Percentiles rank a stretch among this genome's conserved stretches.
Evolutionary conservation across 2,888 invertebrate genomes (phyloP).

Genomic region (Portevinia maculata): DNA sequence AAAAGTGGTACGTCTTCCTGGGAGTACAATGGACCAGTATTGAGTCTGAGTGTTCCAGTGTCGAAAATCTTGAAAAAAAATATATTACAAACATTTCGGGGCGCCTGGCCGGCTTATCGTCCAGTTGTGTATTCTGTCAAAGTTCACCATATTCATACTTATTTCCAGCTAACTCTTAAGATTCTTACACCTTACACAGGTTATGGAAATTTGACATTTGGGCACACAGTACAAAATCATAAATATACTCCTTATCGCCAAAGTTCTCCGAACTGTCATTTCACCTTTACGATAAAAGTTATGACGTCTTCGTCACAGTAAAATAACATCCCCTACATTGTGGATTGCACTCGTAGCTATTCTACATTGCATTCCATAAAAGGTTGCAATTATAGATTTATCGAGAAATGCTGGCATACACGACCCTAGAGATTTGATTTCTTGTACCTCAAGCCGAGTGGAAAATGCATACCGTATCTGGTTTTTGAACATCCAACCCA

Average conservation of each 20-base stretch:
- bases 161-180: too few relatives aligned
- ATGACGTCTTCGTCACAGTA: neutral
- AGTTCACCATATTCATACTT: too few relatives aligned
- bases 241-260: neutral
- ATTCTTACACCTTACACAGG: too few relatives aligned
- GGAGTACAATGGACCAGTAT: too few relatives aligned
- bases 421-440: conserved; percentile 13
- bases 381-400: neutral
- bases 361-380: neutral
- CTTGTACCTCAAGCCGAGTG: conserved; percentile 30
- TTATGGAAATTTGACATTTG: too few relatives aligned
- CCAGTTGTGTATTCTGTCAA: too few relatives aligned
- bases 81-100: too few relatives aligned
- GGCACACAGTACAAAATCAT: neutral
- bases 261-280: neutral
- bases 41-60: too few relatives aligned
- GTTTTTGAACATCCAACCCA: conserved; percentile 16
- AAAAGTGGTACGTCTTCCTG: too few relatives aligned
- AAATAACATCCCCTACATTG: neutral
- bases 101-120: too few relatives aligned
- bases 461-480: conserved; percentile 37
- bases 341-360: too few relatives aligned
- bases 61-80: too few relatives aligned
- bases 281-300: neutral
- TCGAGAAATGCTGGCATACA: neutral